Conservation (phyloP, 2,797 vertebrate species). For the Champsocephalus gunnari region DNA sequence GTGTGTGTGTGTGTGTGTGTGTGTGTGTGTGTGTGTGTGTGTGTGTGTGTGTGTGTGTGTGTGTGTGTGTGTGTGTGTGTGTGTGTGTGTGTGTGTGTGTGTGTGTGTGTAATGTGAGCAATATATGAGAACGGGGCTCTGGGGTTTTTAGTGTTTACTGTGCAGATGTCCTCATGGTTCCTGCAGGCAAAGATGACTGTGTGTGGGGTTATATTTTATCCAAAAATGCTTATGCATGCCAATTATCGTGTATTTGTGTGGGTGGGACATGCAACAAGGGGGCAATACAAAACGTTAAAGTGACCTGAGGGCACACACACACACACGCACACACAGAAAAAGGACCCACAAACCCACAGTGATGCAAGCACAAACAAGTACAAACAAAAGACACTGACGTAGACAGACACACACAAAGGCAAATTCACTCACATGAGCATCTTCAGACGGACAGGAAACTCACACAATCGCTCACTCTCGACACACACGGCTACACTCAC, state of each 20-base stretch:
- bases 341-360: constrained; percentile 29
- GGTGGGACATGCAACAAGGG: constrained; percentile 55
- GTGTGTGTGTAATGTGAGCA: constrained; percentile 48
- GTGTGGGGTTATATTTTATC: neutral
- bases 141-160: constrained; percentile 70
- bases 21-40: constrained; percentile 22
- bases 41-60: neutral
- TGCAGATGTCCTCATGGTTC: constrained; percentile 69
- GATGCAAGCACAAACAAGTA: constrained; percentile 57
- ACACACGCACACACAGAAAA: constrained; percentile 31
- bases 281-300: constrained; percentile 39
- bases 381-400: constrained; percentile 52
- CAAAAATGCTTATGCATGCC: too few species aligned
- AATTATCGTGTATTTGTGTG: constrained; percentile 1
- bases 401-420: constrained; percentile 41
- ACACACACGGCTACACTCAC: constrained; percentile 21
- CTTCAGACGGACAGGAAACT: constrained; percentile 39
- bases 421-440: constrained; percentile 61
- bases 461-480: constrained; percentile 32
- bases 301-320: constrained; percentile 49
- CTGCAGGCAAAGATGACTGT: constrained; percentile 53
- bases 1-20: too few species aligned
- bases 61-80: too few species aligned
- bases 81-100: neutral
- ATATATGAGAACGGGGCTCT: constrained; percentile 59